A percentile compares a stretch with the other conserved stretches of the same genome.
Evolutionary conservation across 2,888 invertebrate species (phyloP).

Genomic region (Diaphora mendica): DNA sequence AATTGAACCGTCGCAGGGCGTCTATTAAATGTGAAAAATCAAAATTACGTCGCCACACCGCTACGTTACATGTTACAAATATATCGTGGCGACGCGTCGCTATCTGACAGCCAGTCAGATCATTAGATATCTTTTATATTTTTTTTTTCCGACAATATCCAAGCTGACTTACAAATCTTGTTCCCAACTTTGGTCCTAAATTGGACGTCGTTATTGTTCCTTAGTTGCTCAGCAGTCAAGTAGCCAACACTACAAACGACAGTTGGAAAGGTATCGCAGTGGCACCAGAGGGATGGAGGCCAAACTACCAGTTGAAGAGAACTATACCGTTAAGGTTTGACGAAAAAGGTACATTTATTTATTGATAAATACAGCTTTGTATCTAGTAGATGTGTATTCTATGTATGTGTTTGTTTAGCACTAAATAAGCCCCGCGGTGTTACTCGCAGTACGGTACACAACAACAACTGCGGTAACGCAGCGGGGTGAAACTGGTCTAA

Average conservation of each 20-base stretch:
- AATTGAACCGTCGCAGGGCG: too few relatives aligned
- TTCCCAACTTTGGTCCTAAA: background rate
- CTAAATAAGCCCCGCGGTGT: too few relatives aligned
- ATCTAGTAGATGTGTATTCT: background rate
- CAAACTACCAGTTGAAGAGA: slow-evolving; percentile 88
- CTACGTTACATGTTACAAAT: too few relatives aligned
- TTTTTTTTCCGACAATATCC: too few relatives aligned
- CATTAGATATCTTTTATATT: background rate
- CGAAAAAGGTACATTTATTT: slow-evolving; percentile 84
- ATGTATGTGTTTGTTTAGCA: background rate
- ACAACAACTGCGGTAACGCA: too few relatives aligned
- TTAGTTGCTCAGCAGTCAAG: slow-evolving; percentile 70
- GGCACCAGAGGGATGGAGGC: slow-evolving; percentile 78
- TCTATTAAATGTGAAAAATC: too few relatives aligned
- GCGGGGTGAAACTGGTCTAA: too few relatives aligned
- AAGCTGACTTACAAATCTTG: too few relatives aligned
- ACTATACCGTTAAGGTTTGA: slow-evolving; percentile 87
- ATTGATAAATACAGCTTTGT: background rate
- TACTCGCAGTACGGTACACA: too few relatives aligned
- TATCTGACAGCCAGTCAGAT: background rate
- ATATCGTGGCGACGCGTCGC: too few relatives aligned
- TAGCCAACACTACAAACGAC: slow-evolving; percentile 58
- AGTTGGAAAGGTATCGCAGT: slow-evolving; percentile 79
- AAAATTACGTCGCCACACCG: too few relatives aligned
- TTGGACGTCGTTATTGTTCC: slow-evolving; percentile 23